phyloP scores from a whole-genome alignment of 92 coral and sea anemone species.

The Porites rus region DNA sequence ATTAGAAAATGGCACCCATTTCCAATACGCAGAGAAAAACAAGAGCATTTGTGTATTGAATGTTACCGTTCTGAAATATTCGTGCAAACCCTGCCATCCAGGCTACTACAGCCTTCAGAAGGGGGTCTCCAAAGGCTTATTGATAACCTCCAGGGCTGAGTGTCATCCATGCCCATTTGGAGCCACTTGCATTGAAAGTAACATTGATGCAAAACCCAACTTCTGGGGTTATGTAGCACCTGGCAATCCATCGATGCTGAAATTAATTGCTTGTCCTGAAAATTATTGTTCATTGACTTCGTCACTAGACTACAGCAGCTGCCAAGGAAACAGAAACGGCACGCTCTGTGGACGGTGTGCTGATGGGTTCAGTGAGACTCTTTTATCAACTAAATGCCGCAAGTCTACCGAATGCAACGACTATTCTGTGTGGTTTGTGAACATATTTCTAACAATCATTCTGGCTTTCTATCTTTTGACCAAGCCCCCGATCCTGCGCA shows the following conservation, averaged over 20 bases:
- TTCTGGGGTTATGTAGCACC: conserved; percentile 63
- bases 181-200: conserved; percentile 38
- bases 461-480: conserved; percentile 34
- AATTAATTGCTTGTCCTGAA: conserved; percentile 61
- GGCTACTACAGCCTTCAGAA: conserved; percentile 61
- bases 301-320: conserved; percentile 41
- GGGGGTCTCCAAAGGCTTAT: conserved; percentile 54
- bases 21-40: not conserved
- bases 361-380: conserved; percentile 58
- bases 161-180: conserved; percentile 71
- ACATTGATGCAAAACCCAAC: conserved; percentile 47
- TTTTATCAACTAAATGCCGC: conserved; percentile 60
- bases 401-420: conserved; percentile 39
- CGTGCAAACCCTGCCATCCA: conserved; percentile 49
- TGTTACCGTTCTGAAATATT: conserved; percentile 47
- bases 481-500: not conserved
- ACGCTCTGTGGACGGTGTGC: conserved; percentile 68
- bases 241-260: conserved; percentile 41
- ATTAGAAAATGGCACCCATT: conserved; percentile 27
- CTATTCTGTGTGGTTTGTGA: conserved; percentile 55
- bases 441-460: conserved; percentile 15
- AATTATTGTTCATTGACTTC: conserved; percentile 52
- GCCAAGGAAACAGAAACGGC: conserved; percentile 66
- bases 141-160: not conserved
- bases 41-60: not conserved